phyloP scores from a whole-genome alignment of 1,140 invertebrate species.

The Eupeodes corollae region DNA sequence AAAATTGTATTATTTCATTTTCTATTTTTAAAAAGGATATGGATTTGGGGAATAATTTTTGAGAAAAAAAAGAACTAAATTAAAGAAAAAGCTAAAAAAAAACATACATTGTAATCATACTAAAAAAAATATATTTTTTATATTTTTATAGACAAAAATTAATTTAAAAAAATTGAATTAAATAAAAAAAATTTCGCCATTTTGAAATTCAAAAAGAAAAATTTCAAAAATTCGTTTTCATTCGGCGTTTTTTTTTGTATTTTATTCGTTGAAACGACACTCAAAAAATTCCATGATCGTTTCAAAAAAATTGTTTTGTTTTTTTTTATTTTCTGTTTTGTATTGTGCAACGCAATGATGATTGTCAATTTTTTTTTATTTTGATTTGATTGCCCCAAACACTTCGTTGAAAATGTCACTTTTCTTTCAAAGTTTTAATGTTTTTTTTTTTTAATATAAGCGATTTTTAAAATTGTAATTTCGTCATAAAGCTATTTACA shows the following conservation, averaged over 20 bases:
- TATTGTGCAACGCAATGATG: not conserved
- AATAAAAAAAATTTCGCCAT: not conserved
- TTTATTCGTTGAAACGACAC: not conserved
- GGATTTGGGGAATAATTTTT: too few relatives aligned
- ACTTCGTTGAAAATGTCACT: slow-evolving; percentile 1
- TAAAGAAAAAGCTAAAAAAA: too few relatives aligned
- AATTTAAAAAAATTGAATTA: not conserved
- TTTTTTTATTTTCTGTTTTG: not conserved
- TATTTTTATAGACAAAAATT: not conserved
- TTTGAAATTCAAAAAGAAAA: not conserved
- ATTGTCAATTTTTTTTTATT: not conserved
- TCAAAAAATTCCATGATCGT: not conserved
- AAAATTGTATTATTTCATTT: too few relatives aligned
- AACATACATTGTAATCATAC: too few relatives aligned
- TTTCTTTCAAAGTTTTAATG: not conserved
- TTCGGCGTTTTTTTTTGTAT: not conserved
- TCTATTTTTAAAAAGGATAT: too few relatives aligned
- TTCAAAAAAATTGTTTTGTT: not conserved
- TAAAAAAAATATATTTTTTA: not conserved
- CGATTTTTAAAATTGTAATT: not conserved
- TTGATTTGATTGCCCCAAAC: not conserved
- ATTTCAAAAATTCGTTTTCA: not conserved
- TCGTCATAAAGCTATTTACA: not conserved
- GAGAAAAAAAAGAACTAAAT: too few relatives aligned
- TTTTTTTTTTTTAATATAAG: not conserved